A percentile compares a stretch with the other conserved stretches of the same genome.
Conservation (phyloP, 2,888 invertebrate genomes). For the Yponomeuta sedellus region DNA sequence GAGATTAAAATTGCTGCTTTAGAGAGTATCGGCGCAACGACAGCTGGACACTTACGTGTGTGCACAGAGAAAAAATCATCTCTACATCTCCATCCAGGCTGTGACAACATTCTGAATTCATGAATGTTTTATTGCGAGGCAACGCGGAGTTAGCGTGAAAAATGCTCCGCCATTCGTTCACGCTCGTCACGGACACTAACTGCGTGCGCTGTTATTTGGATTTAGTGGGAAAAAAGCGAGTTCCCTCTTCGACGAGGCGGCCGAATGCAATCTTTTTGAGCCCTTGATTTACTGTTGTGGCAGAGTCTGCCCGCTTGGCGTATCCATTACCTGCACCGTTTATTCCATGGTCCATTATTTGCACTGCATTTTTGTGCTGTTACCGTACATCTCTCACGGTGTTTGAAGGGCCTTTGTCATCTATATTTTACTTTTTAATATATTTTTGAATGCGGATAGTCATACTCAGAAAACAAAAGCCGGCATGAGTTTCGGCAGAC, state of each 20-base stretch:
- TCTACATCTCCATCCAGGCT: constrained; percentile 4
- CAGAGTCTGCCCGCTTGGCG: constrained; percentile 5
- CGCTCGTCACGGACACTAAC: constrained; percentile 69
- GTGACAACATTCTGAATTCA: constrained; percentile 55
- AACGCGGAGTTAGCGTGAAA: constrained; percentile 62
- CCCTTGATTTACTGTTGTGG: constrained; percentile 16
- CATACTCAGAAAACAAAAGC: not conserved
- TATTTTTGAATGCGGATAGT: not conserved
- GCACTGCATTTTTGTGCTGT: not conserved
- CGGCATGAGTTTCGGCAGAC: not conserved
- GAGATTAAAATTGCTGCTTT: not conserved
- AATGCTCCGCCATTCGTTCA: constrained; percentile 64
- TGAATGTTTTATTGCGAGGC: constrained; percentile 68
- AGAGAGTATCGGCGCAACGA: not conserved
- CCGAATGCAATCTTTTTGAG: constrained; percentile 19
- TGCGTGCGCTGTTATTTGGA: constrained; percentile 47
- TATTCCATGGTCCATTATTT: not conserved
- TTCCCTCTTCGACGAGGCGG: constrained; percentile 27
- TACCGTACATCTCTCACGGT: not conserved
- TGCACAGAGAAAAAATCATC: not conserved
- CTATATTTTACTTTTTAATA: not conserved
- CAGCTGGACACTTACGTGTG: not conserved
- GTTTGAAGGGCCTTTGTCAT: not conserved
- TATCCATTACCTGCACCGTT: constrained; percentile 10
- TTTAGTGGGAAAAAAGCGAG: constrained; percentile 47